These are phyloP conservation scores for Zenarchopterus dispar DNA, from an alignment of 2,797 vertebrate species.

Conservation along the genomic window DNA sequence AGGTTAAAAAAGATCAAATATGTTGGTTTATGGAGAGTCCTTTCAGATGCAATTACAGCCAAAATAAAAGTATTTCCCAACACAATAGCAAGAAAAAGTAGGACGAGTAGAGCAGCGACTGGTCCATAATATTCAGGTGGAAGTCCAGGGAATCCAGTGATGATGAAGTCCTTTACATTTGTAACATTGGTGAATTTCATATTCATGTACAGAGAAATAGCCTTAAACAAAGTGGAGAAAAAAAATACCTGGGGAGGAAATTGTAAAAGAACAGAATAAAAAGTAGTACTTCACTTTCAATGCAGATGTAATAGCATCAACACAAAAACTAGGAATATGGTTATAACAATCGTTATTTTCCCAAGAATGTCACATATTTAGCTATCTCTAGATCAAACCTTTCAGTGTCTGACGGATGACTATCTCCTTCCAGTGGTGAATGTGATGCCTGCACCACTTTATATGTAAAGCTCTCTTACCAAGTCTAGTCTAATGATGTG, in stretches of 20 bases:
- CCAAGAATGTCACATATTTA: background rate
- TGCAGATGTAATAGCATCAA: background rate
- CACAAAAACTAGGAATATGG: background rate
- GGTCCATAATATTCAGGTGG: conserved; percentile 46
- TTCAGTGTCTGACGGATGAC: rapidly evolving
- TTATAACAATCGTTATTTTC: background rate
- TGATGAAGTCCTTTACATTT: conserved; percentile 63
- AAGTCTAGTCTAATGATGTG: background rate
- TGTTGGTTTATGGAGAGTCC: conserved; percentile 69
- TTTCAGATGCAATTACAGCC: conserved; percentile 58
- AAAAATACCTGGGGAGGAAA: background rate
- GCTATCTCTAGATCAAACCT: background rate
- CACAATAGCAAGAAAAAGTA: conserved; percentile 61
- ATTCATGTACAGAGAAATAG: background rate
- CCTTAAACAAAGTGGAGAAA: background rate
- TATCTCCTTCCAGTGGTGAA: background rate
- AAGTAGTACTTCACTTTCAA: rapidly evolving
- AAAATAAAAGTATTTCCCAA: conserved; percentile 71
- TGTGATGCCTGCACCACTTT: background rate
- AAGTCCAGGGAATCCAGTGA: conserved; percentile 76
- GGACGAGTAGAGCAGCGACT: conserved; percentile 51
- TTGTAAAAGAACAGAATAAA: rapidly evolving
- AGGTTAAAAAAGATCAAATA: conserved; percentile 74
- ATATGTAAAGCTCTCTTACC: background rate
- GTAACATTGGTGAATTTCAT: conserved; percentile 56